Conservation (phyloP, 2,797 vertebrate genomes). For the Lacerta agilis region DNA sequence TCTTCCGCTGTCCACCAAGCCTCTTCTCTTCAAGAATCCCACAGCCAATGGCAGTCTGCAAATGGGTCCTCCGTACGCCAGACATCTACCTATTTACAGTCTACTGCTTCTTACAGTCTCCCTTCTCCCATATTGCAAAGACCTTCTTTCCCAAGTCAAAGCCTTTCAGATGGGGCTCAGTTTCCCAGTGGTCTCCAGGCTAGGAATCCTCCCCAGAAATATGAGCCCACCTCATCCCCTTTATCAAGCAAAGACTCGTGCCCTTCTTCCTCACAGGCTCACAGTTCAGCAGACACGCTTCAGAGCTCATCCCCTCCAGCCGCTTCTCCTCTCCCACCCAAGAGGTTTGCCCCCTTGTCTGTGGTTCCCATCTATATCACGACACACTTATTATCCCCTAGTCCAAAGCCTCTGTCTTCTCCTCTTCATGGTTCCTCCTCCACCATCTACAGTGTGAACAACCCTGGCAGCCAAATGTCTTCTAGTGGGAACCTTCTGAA, state of each 20-base stretch:
- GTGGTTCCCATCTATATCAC: slow-evolving; percentile 83
- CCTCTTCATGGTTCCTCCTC: slow-evolving; percentile 81
- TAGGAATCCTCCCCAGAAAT: slow-evolving; percentile 48
- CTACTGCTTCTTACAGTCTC: slow-evolving; percentile 54
- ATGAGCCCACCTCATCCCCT: slow-evolving; percentile 28
- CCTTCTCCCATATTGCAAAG: slow-evolving; percentile 52
- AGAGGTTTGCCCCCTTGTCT: slow-evolving; percentile 78
- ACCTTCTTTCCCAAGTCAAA: slow-evolving; percentile 45
- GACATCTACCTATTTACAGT: slow-evolving; percentile 70
- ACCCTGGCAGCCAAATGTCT: slow-evolving; percentile 72
- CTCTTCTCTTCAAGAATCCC: slow-evolving; percentile 74
- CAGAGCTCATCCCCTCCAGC: slow-evolving; percentile 49
- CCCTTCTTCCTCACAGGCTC: slow-evolving; percentile 6
- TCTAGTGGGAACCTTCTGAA: slow-evolving; percentile 67
- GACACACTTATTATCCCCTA: slow-evolving; percentile 85
- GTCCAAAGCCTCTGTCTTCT: slow-evolving; percentile 83
- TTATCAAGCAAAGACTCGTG: slow-evolving; percentile 27
- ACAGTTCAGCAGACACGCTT: slow-evolving; percentile 45
- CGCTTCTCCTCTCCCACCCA: slow-evolving; percentile 75
- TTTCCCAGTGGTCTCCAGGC: slow-evolving; percentile 43
- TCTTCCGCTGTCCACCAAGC: slow-evolving; percentile 58
- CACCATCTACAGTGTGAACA: slow-evolving; percentile 79
- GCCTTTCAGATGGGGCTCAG: slow-evolving; percentile 51
- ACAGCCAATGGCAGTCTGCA: slow-evolving; percentile 70
- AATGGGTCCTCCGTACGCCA: slow-evolving; percentile 69